These are phyloP conservation scores for Amphiura filiformis DNA, from an alignment of 35 echinoderm and acorn worm species.

Conservation along the genomic window DNA sequence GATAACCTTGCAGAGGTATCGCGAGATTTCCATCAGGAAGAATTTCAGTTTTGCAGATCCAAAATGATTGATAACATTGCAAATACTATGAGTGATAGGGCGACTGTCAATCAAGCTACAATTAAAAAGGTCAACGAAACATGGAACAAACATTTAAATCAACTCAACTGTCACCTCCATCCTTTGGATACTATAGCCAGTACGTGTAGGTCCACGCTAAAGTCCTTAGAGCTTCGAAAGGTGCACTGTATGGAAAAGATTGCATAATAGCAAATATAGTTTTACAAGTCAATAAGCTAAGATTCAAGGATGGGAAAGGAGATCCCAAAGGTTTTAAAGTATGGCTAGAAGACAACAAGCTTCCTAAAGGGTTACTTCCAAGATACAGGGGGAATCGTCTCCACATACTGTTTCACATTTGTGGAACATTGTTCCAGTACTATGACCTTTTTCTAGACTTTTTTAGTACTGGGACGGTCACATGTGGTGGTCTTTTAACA, in stretches of 20 bases:
- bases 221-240: neutral
- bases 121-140: neutral
- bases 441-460: neutral
- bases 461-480: neutral
- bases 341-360: neutral
- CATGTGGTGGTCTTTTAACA: constrained; percentile 2
- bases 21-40: neutral
- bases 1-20: neutral
- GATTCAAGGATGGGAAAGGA: constrained; percentile 41
- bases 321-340: constrained; percentile 40
- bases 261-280: constrained; percentile 15
- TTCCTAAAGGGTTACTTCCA: constrained; percentile 10
- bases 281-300: constrained; percentile 20
- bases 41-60: neutral
- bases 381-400: constrained; percentile 16
- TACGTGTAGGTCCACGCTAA: neutral
- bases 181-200: constrained; percentile 12
- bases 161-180: constrained; percentile 24
- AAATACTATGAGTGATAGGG: neutral
- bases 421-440: neutral
- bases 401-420: constrained; percentile 15
- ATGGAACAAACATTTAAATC: neutral
- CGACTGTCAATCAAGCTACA: neutral
- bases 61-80: neutral
- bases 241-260: neutral